Conservation (phyloP, 2,888 invertebrate genomes). For the Choreutis nemorana region DNA sequence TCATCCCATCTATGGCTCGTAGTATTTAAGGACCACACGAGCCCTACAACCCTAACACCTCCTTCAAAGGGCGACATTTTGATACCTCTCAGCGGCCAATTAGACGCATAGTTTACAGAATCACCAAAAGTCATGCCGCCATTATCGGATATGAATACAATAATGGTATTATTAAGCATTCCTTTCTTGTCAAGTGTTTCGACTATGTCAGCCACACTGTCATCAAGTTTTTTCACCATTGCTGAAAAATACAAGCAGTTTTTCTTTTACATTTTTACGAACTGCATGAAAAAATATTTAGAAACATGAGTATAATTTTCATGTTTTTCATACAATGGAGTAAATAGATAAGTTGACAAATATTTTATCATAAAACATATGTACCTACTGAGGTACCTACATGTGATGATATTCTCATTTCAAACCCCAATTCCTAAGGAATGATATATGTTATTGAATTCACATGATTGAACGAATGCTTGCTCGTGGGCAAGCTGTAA, state of each 20-base stretch:
- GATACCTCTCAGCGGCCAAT: conserved; percentile 78
- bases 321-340: no score
- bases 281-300: no score
- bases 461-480: no score
- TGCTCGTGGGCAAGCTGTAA: no score
- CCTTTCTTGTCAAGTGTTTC: conserved; percentile 69
- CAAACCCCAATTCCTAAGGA: no score
- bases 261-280: no score
- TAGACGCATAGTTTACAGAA: conserved; percentile 77
- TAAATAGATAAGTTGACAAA: no score
- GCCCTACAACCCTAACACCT: conserved; percentile 76
- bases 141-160: conserved; percentile 89
- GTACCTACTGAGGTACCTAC: no score
- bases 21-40: conserved; percentile 69
- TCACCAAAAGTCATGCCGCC: conserved; percentile 80
- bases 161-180: conserved; percentile 81
- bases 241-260: conserved; percentile 70
- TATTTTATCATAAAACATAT: no score
- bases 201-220: conserved; percentile 82
- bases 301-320: no score
- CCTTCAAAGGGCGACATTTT: conserved; percentile 88
- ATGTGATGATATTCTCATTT: no score
- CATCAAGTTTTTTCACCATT: conserved; percentile 85
- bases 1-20: conserved; percentile 51
- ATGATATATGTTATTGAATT: no score